Percentiles rank a stretch among this genome's conserved stretches.
phyloP scores from a whole-genome alignment of 2,797 vertebrate genomes.

The Meda fulgida region DNA sequence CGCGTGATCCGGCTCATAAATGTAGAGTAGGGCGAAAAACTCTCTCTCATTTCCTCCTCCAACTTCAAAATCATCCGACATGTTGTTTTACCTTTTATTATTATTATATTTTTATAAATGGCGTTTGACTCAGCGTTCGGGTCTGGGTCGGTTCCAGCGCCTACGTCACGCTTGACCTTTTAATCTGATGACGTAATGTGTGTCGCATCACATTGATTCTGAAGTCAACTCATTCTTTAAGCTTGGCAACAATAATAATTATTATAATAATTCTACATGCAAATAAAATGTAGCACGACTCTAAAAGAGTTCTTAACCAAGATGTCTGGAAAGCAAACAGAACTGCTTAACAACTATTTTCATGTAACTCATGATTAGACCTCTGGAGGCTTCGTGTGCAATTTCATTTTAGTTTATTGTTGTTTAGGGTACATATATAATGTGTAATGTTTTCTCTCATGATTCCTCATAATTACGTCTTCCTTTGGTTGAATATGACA shows the following conservation, averaged over 20 bases:
- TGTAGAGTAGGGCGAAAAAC: too few species aligned
- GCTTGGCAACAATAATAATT: background rate
- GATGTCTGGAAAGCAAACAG: background rate
- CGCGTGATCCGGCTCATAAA: too few species aligned
- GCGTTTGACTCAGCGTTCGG: too few species aligned
- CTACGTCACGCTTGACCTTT: too few species aligned
- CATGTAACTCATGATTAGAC: background rate
- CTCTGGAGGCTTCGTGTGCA: background rate
- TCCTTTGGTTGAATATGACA: slow-evolving; percentile 28
- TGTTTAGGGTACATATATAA: slow-evolving; percentile 1
- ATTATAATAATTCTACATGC: background rate
- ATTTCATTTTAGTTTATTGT: background rate
- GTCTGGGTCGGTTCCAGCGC: too few species aligned
- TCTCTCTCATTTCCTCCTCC: too few species aligned
- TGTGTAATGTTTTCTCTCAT: background rate
- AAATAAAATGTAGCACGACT: background rate
- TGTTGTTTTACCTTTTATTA: too few species aligned
- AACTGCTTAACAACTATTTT: background rate
- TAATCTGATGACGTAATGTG: too few species aligned
- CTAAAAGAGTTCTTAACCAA: background rate
- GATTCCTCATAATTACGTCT: background rate
- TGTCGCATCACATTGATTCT: too few species aligned
- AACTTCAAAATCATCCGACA: too few species aligned
- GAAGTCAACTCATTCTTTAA: too few species aligned
- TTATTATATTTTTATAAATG: too few species aligned